Evolutionary conservation across 2,797 vertebrate species (phyloP).

Genomic region (Ceryle rudis): DNA sequence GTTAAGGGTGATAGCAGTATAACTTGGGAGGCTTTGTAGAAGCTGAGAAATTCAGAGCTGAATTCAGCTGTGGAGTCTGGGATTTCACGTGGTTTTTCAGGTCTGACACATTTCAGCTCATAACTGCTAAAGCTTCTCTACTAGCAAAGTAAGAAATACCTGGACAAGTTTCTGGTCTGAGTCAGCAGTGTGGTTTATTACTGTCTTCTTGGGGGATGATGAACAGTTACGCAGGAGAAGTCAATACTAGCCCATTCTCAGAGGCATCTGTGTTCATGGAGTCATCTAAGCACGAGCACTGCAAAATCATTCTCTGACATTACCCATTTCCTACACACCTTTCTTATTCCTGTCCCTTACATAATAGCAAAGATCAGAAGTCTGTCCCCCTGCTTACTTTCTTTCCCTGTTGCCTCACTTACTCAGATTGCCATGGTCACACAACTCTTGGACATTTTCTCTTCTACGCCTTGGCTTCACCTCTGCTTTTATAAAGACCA

Average conservation of each 20-base stretch:
- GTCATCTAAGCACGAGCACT: background rate
- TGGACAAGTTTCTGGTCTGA: background rate
- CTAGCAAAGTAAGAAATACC: background rate
- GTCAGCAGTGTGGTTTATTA: background rate
- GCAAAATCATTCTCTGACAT: background rate
- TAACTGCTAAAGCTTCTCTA: background rate
- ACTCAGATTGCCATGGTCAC: background rate
- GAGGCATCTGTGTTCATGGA: background rate
- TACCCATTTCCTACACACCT: background rate
- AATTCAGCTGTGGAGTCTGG: background rate
- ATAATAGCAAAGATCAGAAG: background rate
- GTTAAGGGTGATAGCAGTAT: background rate
- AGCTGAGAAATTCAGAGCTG: background rate
- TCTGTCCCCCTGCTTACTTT: background rate
- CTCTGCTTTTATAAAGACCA: background rate
- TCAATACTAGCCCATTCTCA: background rate
- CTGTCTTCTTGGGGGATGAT: background rate
- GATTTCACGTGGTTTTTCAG: background rate
- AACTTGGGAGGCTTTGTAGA: background rate
- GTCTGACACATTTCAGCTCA: background rate
- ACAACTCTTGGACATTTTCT: background rate
- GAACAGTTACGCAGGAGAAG: background rate
- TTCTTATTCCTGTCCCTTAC: background rate
- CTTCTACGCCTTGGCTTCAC: background rate
- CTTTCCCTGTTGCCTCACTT: background rate